Evolutionary conservation across 2,797 vertebrate genomes (phyloP).

Genomic region (Delichon dasypus): DNA sequence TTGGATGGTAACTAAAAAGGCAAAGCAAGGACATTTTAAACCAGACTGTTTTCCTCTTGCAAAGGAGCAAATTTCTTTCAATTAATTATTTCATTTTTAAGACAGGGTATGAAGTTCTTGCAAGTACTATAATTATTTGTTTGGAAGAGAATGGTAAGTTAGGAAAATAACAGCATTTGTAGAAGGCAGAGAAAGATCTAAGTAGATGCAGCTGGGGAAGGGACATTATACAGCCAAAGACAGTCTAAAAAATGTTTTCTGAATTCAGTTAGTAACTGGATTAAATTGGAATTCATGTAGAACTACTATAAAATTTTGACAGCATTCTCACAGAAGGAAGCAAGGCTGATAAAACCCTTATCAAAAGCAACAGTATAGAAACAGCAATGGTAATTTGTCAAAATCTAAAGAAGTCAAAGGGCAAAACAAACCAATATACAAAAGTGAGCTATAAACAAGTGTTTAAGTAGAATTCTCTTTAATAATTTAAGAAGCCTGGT

Average conservation of each 20-base stretch:
- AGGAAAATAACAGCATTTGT: background rate
- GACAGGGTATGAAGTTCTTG: background rate
- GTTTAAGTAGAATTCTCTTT: background rate
- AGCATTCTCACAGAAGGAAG: background rate
- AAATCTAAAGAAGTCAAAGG: constrained; percentile 9
- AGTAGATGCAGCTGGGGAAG: background rate
- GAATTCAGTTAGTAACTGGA: background rate
- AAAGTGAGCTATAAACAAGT: constrained; percentile 21
- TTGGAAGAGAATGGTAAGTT: background rate
- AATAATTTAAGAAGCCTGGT: constrained; percentile 41
- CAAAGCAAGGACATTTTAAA: background rate
- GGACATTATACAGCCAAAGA: background rate
- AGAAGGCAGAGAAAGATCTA: background rate
- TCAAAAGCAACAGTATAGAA: background rate
- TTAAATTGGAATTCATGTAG: background rate
- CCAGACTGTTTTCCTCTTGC: background rate
- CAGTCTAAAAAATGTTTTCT: background rate
- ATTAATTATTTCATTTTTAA: background rate
- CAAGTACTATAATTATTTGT: background rate
- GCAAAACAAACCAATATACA: background rate
- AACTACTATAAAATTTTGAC: background rate
- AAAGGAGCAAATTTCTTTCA: background rate
- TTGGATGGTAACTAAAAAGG: background rate
- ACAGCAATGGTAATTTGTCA: background rate
- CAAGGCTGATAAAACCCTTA: background rate